Evolutionary conservation across 2,113 vertebrate genomes (phyloP).

Genomic region (Psephotus haematonotus): DNA sequence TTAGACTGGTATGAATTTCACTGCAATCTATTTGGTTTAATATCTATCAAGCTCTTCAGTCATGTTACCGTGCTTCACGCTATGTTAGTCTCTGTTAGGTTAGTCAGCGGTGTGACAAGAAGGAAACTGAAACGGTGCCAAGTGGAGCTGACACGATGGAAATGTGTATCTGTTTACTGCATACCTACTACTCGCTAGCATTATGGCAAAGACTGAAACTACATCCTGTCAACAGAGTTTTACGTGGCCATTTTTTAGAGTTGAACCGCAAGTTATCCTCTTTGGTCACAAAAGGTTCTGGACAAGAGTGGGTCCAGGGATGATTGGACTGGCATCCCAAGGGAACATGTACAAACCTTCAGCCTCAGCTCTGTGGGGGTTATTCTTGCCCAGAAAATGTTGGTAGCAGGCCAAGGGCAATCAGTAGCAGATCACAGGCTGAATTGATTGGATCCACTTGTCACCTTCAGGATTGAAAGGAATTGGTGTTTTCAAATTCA

Average conservation of each 20-base stretch:
- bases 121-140: neutral
- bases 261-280: neutral
- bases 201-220: neutral
- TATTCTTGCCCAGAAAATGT: neutral
- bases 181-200: neutral
- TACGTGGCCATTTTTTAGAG: neutral
- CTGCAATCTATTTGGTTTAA: neutral
- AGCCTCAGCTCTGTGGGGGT: neutral
- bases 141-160: fast-evolving
- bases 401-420: neutral
- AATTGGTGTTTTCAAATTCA: neutral
- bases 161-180: neutral
- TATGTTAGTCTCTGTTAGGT: neutral
- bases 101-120: neutral
- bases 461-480: neutral
- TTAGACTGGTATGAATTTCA: neutral
- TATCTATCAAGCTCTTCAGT: neutral
- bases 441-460: neutral
- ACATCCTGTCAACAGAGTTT: neutral
- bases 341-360: neutral
- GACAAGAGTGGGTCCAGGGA: neutral
- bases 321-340: neutral
- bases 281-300: neutral
- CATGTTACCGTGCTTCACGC: neutral
- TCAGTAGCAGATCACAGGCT: neutral